Conservation (phyloP, 2,888 invertebrate species). For the Nemotelus nigrinus region DNA sequence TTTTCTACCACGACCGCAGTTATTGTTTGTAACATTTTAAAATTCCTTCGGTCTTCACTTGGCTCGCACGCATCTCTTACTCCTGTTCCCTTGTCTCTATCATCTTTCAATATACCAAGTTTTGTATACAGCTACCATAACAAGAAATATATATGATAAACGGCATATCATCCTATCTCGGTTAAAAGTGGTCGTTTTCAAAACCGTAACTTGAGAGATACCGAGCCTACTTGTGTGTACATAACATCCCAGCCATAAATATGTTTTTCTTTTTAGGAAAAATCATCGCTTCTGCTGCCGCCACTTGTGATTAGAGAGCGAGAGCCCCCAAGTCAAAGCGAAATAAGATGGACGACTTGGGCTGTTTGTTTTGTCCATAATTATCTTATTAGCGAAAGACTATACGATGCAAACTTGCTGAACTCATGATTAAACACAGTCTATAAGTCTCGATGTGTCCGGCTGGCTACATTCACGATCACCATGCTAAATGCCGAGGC, state of each 20-base stretch:
- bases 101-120: background rate
- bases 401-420: slow-evolving; percentile 39
- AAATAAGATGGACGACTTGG: slow-evolving; percentile 47
- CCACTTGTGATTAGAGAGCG: slow-evolving; percentile 41
- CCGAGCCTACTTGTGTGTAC: background rate
- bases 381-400: slow-evolving; percentile 46
- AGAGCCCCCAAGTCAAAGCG: background rate
- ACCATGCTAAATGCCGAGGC: background rate
- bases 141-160: background rate
- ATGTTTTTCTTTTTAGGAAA: slow-evolving; percentile 39
- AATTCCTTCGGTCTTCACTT: background rate
- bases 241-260: slow-evolving; percentile 27
- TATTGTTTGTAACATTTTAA: slow-evolving; percentile 6
- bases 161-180: background rate
- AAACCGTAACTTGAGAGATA: slow-evolving; percentile 12
- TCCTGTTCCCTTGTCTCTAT: background rate
- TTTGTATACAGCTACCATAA: background rate
- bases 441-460: slow-evolving; percentile 14
- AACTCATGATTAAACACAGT: slow-evolving; percentile 39
- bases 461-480: background rate
- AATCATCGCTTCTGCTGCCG: slow-evolving; percentile 43
- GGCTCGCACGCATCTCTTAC: slow-evolving; percentile 26
- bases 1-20: background rate
- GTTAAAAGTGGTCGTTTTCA: background rate
- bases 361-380: slow-evolving; percentile 48